These are phyloP conservation scores for Prosopocoilus inquinatus DNA, from an alignment of 2,888 invertebrate species.

Conservation along the genomic window DNA sequence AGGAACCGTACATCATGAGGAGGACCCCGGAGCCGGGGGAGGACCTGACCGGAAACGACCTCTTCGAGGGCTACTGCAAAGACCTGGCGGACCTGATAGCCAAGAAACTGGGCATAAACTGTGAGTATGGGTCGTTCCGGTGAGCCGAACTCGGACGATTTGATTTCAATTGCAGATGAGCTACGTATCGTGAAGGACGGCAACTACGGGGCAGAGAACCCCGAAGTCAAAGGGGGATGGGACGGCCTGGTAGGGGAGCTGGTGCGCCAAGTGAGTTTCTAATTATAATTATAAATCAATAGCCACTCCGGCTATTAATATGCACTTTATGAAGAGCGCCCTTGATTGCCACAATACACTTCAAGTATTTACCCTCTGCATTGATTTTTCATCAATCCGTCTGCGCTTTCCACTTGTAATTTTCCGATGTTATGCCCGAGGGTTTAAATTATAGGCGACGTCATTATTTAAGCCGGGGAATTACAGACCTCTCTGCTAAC, in stretches of 20 bases:
- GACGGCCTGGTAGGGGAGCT: conserved; percentile 87
- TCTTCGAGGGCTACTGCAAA: conserved; percentile 88
- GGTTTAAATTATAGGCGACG: neutral
- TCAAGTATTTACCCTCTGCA: conserved; percentile 10
- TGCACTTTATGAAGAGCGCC: conserved; percentile 19
- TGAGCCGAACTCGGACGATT: neutral
- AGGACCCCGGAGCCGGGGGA: conserved; percentile 66
- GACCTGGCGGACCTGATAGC: conserved; percentile 84
- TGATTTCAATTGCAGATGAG: conserved; percentile 63
- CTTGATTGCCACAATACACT: conserved; percentile 12
- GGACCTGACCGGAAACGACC: conserved; percentile 69
- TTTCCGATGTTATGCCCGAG: neutral
- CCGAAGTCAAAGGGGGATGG: conserved; percentile 75
- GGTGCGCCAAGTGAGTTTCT: conserved; percentile 71
- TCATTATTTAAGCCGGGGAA: too few relatives aligned
- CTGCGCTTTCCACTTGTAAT: neutral
- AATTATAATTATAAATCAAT: conserved; percentile 37
- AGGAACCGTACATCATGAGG: conserved; percentile 86
- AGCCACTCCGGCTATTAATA: conserved; percentile 26
- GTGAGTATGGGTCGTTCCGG: conserved; percentile 56
- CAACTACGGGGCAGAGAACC: conserved; percentile 77
- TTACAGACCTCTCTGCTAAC: too few relatives aligned
- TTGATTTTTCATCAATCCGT: conserved; percentile 7
- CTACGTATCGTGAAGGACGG: conserved; percentile 82
- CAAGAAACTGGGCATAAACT: conserved; percentile 77